These are phyloP conservation scores for Tiliacea citrago DNA, from an alignment of 2,888 invertebrate species.

Conservation along the genomic window DNA sequence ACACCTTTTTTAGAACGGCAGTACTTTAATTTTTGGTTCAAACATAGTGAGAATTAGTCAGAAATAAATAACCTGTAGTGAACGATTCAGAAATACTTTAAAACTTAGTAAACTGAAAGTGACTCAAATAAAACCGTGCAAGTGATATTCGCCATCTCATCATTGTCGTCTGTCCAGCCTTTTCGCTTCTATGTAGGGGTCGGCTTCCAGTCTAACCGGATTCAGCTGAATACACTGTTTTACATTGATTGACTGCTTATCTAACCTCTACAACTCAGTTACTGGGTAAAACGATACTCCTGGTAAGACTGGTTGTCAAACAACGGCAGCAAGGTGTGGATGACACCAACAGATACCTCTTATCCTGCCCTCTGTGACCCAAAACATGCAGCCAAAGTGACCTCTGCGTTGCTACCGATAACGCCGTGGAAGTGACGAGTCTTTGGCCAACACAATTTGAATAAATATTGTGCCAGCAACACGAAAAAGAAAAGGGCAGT, in stretches of 20 bases:
- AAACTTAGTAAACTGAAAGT: background rate
- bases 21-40: background rate
- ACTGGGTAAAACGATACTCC: background rate
- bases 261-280: background rate
- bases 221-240: no score
- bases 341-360: no score
- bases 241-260: no score
- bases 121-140: background rate
- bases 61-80: no score
- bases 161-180: background rate
- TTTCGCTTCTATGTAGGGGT: background rate
- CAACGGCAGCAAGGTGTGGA: no score
- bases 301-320: background rate
- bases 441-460: background rate
- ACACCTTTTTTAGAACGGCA: background rate
- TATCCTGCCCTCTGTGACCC: background rate
- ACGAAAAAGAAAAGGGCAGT: background rate
- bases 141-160: background rate
- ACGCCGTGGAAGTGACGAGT: background rate
- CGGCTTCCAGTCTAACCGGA: no score
- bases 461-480: background rate
- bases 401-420: background rate
- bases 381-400: background rate
- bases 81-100: background rate
- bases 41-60: background rate